Evolutionary conservation across 2,113 vertebrate species (phyloP), one percentile per base, ranked within the genome.

Genomic region (Zapus hudsonius): DNA sequence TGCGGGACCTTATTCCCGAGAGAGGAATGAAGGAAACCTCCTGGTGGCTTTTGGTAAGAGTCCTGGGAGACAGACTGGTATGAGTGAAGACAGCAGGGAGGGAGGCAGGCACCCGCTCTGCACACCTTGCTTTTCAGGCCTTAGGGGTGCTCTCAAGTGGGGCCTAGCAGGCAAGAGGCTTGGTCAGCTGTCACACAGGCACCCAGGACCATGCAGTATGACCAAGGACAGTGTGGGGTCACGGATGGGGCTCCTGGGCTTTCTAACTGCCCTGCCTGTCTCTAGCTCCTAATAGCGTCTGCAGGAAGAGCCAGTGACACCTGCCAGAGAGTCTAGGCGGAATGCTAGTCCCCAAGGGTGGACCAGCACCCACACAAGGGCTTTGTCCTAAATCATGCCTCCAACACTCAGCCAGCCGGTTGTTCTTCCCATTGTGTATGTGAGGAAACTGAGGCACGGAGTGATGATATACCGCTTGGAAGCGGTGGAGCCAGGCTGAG

Each of bases 1-100:
- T 27, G 29, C 55, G 72, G 66, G 2, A 1, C 42, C 7, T 13
- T n/a, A n/a, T 52, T 23, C 38, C 59, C 1, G 0, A 0, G 27
- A 42, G 16, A 31, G 29, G 38, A 69, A 15, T 23, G 33, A 40
- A 87, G 31, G 27, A 22, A 40, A 9, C 20, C 59, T 33, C 72
- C 61, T 72, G 69, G 63, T 3, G 23, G 19, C n/a, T 47, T 63
- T 73, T 29, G 91, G 27, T 20, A 12, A 80, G 38, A 8, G 8
- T 70, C 66, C 55, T 22, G n/a, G 84, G 76, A 79, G 61, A 55
- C 52, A 79, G 61, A 55, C 52, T 59, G 25, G 55, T 8, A 6
- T 55, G 64, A 85, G 52, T 67, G 75, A 29, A 42, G 66, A 52
- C 20, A 27, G 63, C 38, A 33, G 11, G 33, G 23, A 79, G 66